Evolutionary conservation across 2,888 invertebrate species (phyloP).

Genomic region (Pseudococcus jackbeardsleyi): DNA sequence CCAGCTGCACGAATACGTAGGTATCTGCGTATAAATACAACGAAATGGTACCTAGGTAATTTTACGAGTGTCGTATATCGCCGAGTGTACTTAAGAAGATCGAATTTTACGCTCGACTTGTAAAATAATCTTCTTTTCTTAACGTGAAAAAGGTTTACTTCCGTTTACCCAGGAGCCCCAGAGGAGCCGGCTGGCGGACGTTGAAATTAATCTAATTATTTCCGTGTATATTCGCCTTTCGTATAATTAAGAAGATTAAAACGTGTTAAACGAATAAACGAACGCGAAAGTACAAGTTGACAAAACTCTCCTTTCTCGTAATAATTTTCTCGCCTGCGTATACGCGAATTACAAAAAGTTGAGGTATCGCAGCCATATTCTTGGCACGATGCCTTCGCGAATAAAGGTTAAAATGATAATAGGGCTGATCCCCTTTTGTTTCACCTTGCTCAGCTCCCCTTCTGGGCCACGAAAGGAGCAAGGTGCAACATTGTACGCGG

Average conservation of each 20-base stretch:
- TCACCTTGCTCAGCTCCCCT: background rate
- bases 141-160: conserved; percentile 13
- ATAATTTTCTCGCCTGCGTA: background rate
- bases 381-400: background rate
- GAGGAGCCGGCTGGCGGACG: background rate
- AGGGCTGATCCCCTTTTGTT: background rate
- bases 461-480: background rate
- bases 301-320: background rate
- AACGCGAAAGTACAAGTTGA: background rate
- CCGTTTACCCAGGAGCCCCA: background rate
- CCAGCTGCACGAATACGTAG: no score
- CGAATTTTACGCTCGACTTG: conserved; percentile 50
- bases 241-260: conserved; percentile 53
- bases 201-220: conserved; percentile 42
- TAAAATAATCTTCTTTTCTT: conserved; percentile 50
- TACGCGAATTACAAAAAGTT: background rate
- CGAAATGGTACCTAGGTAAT: background rate
- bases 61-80: background rate
- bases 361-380: background rate
- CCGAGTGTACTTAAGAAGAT: conserved; percentile 19
- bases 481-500: background rate
- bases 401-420: conserved; percentile 15
- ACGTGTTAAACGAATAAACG: conserved; percentile 15
- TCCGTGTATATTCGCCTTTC: conserved; percentile 32
- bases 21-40: background rate